A percentile compares a stretch with the other conserved stretches of the same genome.
phyloP scores from a whole-genome alignment of 1,140 invertebrate species.

The Apolygus lucorum region DNA sequence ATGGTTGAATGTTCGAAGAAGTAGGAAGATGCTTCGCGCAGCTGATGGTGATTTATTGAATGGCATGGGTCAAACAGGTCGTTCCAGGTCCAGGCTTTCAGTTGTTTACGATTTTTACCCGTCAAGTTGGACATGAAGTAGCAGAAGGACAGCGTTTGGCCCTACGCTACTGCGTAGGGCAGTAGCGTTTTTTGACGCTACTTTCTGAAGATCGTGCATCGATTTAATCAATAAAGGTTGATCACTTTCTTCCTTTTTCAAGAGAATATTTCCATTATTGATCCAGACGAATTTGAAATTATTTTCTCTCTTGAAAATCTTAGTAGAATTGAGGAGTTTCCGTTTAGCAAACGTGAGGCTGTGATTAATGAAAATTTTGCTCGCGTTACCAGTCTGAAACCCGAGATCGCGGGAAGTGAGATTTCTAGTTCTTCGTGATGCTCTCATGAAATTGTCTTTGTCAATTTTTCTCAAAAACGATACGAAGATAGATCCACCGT shows the following conservation, averaged over 20 bases:
- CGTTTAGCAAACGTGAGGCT: not conserved
- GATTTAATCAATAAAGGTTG: constrained; percentile 5
- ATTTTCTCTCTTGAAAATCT: not conserved
- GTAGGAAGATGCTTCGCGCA: not conserved
- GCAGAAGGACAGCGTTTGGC: not conserved
- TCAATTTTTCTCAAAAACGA: not conserved
- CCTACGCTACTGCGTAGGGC: too few species aligned
- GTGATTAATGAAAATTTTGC: not conserved
- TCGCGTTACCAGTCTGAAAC: not conserved
- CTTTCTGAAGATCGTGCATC: constrained; percentile 11
- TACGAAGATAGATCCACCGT: not conserved
- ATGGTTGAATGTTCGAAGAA: not conserved
- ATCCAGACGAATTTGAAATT: not conserved
- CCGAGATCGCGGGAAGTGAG: not conserved
- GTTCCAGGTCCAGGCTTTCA: not conserved
- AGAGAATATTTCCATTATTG: not conserved
- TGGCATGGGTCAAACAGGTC: not conserved
- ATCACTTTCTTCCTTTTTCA: not conserved
- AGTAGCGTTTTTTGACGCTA: not conserved
- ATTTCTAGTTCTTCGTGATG: not conserved
- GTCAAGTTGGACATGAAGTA: not conserved
- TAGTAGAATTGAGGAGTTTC: not conserved
- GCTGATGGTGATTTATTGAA: constrained; percentile 4
- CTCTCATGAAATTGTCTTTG: not conserved
- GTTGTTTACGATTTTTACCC: not conserved